Evolutionary conservation across 2,888 invertebrate genomes (phyloP).

Genomic region (Trilocha varians): DNA sequence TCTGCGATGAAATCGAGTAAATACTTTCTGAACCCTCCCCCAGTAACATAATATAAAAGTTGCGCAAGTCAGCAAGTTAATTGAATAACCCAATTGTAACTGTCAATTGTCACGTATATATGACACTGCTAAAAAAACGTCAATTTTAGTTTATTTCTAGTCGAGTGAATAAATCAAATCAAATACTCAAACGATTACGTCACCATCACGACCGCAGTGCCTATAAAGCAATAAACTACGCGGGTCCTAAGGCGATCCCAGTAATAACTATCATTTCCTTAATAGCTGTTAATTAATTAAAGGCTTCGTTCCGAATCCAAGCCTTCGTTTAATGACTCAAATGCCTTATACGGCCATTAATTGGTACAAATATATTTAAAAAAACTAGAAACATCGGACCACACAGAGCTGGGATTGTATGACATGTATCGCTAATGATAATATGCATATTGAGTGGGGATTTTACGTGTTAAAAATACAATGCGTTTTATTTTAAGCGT

Average conservation of each 20-base stretch:
- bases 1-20: too few relatives aligned
- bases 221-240: conserved; percentile 22
- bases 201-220: conserved; percentile 19
- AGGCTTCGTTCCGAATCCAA: conserved; percentile 45
- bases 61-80: too few relatives aligned
- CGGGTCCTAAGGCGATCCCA: conserved; percentile 26
- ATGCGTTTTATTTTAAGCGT: too few relatives aligned
- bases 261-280: conserved; percentile 51
- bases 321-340: conserved; percentile 49
- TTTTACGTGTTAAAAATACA: too few relatives aligned
- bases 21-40: too few relatives aligned
- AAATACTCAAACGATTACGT: not conserved
- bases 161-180: too few relatives aligned
- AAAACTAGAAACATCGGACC: conserved; percentile 47
- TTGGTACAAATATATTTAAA: conserved; percentile 39
- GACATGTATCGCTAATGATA: conserved; percentile 62
- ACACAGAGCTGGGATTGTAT: conserved; percentile 49
- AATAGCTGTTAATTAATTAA: conserved; percentile 61
- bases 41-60: too few relatives aligned
- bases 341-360: conserved; percentile 54
- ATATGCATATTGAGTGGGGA: conserved; percentile 68
- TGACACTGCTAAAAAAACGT: too few relatives aligned
- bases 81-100: too few relatives aligned
- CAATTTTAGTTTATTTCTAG: too few relatives aligned
- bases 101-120: too few relatives aligned